Base-by-base conservation (phyloP, 2,113 vertebrate genomes). In the Serilophus lunatus region DNA sequence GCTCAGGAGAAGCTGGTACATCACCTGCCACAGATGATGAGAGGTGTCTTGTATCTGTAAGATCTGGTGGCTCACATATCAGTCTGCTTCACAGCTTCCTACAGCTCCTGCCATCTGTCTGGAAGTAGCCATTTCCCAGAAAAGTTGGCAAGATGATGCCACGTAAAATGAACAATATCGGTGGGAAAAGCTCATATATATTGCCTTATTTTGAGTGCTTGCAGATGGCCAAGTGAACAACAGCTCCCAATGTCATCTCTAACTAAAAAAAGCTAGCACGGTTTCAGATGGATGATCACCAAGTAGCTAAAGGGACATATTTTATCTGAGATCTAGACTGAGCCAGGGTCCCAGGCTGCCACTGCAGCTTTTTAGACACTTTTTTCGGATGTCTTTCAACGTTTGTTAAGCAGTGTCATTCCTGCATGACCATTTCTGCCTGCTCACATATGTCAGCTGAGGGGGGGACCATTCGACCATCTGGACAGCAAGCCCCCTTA, bases 51-150 rank as follows among this genome's bases (percentile, higher is more conserved):
- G 10, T 60, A 18, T 36, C 40, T 54, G 2, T 8, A 12, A 80
- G 49, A 88, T 24, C 45, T 70, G 69, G 49, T 2, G 7, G 82
- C 51, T 91, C 60, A 47, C 60, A 60, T 44, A 86, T 64, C 86
- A 85, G 17, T 36, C 45, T 53, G 49, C 40, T 85, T 85, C 78
- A 33, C n/a, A 90, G 82, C 36, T 69, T 83, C 92, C 82, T 77
- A 75, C 60, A 80, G 66, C 68, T 88, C 79, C 82, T 77, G 66
- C 93, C 95, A 95, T 92, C 95, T 97, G 88, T 88, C 63, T 94
- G 75, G 44, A 94, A 88, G 79, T 86, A 94, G 75, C 92, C 79
- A 66, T 88, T 86, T 87, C 79, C 88, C 79, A 90, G 59, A 88
- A 77, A 82, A 88, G 68, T 1, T 95, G 90, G 82, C 88, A 92